A percentile compares a stretch with the other conserved stretches of the same genome.
Evolutionary conservation across 2,888 invertebrate species (phyloP).

Genomic region (Ophion costatus): DNA sequence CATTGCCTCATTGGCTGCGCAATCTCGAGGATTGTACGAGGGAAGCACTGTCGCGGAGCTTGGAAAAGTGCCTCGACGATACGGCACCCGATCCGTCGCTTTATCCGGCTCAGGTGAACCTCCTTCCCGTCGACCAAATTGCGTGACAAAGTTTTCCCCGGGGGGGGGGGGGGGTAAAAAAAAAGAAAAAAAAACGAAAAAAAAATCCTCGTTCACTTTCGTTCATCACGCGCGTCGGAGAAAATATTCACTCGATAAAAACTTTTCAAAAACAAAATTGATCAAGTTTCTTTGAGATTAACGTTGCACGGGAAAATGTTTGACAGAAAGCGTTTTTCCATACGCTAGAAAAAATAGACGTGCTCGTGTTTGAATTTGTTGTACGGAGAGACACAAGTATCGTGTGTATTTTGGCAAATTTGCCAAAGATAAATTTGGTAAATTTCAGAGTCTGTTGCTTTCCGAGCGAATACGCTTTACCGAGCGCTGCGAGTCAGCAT

Average conservation of each 20-base stretch:
- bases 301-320: too few species aligned
- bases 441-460: constrained; percentile 75
- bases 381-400: too few species aligned
- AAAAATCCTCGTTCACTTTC: too few species aligned
- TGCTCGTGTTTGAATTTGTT: too few species aligned
- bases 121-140: background rate
- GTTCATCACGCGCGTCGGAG: too few species aligned
- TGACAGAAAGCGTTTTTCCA: too few species aligned
- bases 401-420: too few species aligned
- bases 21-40: constrained; percentile 94
- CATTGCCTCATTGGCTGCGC: constrained; percentile 89
- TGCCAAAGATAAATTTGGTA: too few species aligned
- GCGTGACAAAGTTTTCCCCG: background rate
- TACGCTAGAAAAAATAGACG: too few species aligned
- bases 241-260: background rate
- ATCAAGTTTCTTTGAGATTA: too few species aligned
- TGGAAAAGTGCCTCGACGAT: constrained; percentile 78
- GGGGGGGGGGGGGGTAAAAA: too few species aligned
- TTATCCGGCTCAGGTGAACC: constrained; percentile 79
- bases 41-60: constrained; percentile 77
- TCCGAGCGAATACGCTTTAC: constrained; percentile 79
- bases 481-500: constrained; percentile 78
- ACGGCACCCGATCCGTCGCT: constrained; percentile 75
- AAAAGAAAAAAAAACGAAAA: too few species aligned
- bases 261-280: background rate